Evolutionary conservation across 2,888 invertebrate species (phyloP).

Genomic region (Watsonalla cultraria): DNA sequence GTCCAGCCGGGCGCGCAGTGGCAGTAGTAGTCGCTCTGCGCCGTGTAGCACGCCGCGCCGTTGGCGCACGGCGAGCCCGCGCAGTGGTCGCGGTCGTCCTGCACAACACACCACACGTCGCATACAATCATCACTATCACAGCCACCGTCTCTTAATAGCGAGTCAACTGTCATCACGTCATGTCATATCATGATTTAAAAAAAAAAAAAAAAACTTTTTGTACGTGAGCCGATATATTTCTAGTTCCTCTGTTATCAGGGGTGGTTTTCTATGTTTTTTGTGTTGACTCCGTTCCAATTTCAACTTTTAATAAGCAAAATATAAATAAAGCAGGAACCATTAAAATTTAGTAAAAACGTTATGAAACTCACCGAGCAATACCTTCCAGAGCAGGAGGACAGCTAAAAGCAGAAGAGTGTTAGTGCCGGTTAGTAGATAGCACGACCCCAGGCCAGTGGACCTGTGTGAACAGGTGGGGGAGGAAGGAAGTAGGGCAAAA

Average conservation of each 20-base stretch:
- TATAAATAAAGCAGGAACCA: not conserved
- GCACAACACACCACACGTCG: constrained; percentile 29
- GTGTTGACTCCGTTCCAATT: no score
- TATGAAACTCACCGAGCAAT: constrained; percentile 58
- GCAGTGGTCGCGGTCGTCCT: constrained; percentile 94
- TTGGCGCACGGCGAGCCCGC: constrained; percentile 92
- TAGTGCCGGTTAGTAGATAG: constrained; percentile 32
- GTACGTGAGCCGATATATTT: not conserved
- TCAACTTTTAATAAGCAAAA: no score
- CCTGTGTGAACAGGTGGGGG: constrained; percentile 13
- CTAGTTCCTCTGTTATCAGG: no score
- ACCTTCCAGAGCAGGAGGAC: constrained; percentile 64
- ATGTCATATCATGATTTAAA: no score
- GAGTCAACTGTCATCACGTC: no score
- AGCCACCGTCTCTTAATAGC: no score
- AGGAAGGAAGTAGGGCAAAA: no score
- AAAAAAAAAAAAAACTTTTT: no score
- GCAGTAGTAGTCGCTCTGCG: constrained; percentile 93
- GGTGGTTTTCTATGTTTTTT: no score
- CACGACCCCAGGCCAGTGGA: not conserved
- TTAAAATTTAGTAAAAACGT: constrained; percentile 2
- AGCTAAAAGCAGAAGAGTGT: constrained; percentile 69
- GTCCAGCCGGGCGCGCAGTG: constrained; percentile 93
- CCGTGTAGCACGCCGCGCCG: constrained; percentile 91
- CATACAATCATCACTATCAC: not conserved